A percentile compares a stretch with the other conserved stretches of the same genome.
These are phyloP conservation scores for Trichopria drosophilae DNA, from an alignment of 2,888 invertebrate species.

Conservation along the genomic window DNA sequence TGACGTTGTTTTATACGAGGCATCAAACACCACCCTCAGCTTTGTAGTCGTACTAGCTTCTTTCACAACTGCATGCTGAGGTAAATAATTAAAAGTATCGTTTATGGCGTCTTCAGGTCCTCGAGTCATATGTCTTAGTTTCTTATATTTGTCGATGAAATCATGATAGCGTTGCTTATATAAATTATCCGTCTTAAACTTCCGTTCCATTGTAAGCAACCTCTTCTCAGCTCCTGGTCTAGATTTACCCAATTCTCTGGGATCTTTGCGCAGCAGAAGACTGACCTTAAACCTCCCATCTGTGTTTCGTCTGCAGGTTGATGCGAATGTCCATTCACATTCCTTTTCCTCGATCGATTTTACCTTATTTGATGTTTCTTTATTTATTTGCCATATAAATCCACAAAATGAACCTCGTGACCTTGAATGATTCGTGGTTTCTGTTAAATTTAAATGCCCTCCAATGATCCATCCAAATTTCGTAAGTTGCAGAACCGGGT, in stretches of 20 bases:
- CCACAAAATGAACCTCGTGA: not conserved
- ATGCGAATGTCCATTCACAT: constrained; percentile 14
- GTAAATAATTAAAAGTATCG: constrained; percentile 33
- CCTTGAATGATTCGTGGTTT: not conserved
- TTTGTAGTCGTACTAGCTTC: constrained; percentile 6
- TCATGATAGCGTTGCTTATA: constrained; percentile 27
- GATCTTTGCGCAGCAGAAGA: constrained; percentile 10
- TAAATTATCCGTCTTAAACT: constrained; percentile 20
- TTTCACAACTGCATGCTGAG: constrained; percentile 14
- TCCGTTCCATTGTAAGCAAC: constrained; percentile 34
- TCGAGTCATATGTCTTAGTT: constrained; percentile 34
- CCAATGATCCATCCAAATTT: constrained; percentile 24
- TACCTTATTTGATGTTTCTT: not conserved
- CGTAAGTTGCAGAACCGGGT: constrained; percentile 19
- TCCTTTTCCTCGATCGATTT: constrained; percentile 3
- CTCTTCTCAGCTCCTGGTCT: constrained; percentile 29
- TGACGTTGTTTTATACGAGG: constrained; percentile 6
- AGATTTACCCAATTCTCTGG: constrained; percentile 33
- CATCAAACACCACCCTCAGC: constrained; percentile 9
- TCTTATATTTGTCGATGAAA: constrained; percentile 37
- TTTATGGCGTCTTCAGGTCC: not conserved
- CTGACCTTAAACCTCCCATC: constrained; percentile 11
- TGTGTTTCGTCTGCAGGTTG: not conserved
- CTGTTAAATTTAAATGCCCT: not conserved
- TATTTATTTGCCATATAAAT: not conserved